Conservation (phyloP, 1,140 invertebrate species). For the Drosophila teissieri region DNA sequence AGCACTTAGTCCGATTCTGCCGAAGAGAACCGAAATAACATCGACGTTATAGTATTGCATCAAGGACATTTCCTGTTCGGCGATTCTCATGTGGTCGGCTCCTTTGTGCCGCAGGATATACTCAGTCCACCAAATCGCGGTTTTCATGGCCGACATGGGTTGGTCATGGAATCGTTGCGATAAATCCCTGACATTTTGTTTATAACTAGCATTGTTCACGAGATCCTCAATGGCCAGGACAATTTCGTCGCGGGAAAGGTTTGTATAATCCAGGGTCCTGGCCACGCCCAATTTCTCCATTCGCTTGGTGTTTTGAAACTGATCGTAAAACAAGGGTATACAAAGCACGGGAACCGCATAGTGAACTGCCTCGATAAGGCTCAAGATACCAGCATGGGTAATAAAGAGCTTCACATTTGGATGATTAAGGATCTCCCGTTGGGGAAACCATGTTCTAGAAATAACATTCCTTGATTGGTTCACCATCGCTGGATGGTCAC, state of each 20-base stretch:
- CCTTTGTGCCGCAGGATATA: constrained; percentile 85
- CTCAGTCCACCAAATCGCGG: constrained; percentile 87
- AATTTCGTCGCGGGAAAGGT: constrained; percentile 12
- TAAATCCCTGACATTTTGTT: constrained; percentile 57
- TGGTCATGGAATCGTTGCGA: constrained; percentile 86
- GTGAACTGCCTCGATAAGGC: constrained; percentile 85
- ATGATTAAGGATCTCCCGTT: constrained; percentile 85
- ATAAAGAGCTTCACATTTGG: constrained; percentile 85
- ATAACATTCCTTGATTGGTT: constrained; percentile 87
- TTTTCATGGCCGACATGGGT: constrained; percentile 86
- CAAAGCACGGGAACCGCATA: constrained; percentile 50
- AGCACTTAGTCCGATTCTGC: constrained; percentile 50
- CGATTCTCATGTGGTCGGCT: constrained; percentile 84
- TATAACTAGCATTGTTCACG: constrained; percentile 34
- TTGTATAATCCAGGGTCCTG: constrained; percentile 9
- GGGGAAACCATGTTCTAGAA: constrained; percentile 86
- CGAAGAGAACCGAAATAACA: constrained; percentile 47
- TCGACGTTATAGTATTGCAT: constrained; percentile 71
- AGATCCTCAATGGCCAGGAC: constrained; percentile 26
- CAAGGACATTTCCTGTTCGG: constrained; percentile 71
- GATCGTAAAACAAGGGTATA: constrained; percentile 60
- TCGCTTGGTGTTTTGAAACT: constrained; percentile 51
- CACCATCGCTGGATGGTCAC: constrained; percentile 68
- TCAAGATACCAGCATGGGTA: constrained; percentile 86
- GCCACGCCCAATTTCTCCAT: constrained; percentile 86